A percentile compares a stretch with the other conserved stretches of the same genome.
These are phyloP conservation scores for Acanthopagrus latus DNA, from an alignment of 2,797 vertebrate species.

Conservation along the genomic window DNA sequence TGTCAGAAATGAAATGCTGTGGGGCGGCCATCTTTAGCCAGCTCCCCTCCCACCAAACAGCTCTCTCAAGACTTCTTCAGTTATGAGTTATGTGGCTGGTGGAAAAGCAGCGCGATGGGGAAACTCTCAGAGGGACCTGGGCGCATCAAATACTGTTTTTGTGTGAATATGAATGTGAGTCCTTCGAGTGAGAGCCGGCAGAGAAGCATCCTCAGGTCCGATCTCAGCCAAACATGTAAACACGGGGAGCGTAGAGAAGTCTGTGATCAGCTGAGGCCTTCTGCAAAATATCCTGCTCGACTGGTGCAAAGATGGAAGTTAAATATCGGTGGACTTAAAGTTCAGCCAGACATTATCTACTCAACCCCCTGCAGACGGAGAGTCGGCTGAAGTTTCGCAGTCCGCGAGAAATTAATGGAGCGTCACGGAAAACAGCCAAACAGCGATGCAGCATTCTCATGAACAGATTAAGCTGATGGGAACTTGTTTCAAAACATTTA, in stretches of 20 bases:
- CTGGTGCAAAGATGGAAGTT: too few species aligned
- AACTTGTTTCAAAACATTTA: too few species aligned
- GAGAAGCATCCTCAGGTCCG: neutral
- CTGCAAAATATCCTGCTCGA: too few species aligned
- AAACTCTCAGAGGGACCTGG: conserved; percentile 1
- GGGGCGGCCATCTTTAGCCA: neutral
- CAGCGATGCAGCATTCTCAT: too few species aligned
- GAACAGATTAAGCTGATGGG: too few species aligned
- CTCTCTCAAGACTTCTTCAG: neutral
- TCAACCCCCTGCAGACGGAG: too few species aligned
- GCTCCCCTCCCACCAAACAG: neutral
- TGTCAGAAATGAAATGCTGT: neutral
- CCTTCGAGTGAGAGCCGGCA: neutral
- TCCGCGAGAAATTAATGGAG: too few species aligned
- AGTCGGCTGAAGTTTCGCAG: too few species aligned
- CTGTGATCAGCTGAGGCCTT: too few species aligned
- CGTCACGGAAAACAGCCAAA: too few species aligned
- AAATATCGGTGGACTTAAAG: too few species aligned
- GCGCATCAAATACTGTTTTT: neutral
- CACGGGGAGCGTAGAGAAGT: neutral
- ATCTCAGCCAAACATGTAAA: neutral
- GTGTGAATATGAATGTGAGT: neutral
- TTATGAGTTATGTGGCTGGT: neutral
- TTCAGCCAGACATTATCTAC: too few species aligned
- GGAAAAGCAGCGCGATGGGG: neutral